Evolutionary conservation across 1,140 invertebrate genomes (phyloP).

Genomic region (Sitophilus oryzae): DNA sequence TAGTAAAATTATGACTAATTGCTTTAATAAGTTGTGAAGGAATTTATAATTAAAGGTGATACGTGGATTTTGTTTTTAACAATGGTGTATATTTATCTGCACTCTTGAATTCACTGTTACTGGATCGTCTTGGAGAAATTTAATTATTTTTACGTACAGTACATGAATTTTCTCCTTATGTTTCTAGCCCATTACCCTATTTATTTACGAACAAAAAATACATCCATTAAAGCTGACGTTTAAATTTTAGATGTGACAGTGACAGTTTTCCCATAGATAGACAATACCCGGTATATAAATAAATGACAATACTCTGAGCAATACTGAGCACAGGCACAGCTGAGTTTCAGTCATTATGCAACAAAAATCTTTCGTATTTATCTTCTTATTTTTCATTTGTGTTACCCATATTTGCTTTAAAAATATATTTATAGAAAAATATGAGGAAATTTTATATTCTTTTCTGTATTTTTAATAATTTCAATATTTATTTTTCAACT

Average conservation of each 20-base stretch:
- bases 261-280: background rate
- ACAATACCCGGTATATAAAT: too few relatives aligned
- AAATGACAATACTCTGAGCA: too few relatives aligned
- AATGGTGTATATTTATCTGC: slow-evolving; percentile 6
- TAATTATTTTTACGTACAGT: background rate
- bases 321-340: too few relatives aligned
- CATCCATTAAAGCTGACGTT: background rate
- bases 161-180: slow-evolving; percentile 10
- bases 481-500: too few relatives aligned
- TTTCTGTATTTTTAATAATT: too few relatives aligned
- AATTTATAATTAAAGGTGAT: slow-evolving; percentile 12
- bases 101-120: slow-evolving; percentile 2
- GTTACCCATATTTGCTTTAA: too few relatives aligned
- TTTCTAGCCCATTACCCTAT: slow-evolving; percentile 3
- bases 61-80: slow-evolving; percentile 12
- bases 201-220: slow-evolving; percentile 8
- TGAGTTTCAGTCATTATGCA: too few relatives aligned
- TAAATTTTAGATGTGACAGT: background rate
- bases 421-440: too few relatives aligned
- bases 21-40: slow-evolving; percentile 4
- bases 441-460: too few relatives aligned
- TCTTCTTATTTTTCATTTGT: too few relatives aligned
- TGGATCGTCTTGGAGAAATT: slow-evolving; percentile 2
- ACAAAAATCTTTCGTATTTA: too few relatives aligned
- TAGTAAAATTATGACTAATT: slow-evolving; percentile 10